Base-by-base conservation (phyloP, 2,113 vertebrate species). In the Rhea americana region DNA sequence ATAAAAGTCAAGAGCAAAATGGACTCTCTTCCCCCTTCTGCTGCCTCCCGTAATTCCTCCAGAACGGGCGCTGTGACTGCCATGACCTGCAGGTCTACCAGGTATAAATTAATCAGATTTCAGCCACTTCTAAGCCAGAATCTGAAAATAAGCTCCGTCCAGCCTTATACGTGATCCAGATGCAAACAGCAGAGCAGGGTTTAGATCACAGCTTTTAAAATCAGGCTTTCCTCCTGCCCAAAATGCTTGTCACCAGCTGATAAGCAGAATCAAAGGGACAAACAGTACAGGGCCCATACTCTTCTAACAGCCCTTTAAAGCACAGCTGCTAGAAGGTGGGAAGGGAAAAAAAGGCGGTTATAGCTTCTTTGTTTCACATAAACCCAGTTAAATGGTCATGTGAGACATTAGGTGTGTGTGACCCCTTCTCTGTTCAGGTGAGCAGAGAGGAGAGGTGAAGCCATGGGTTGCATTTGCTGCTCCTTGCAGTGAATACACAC, bases 401-500 rank as follows among this genome's bases (percentile, higher is more conserved):
- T 9, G 35, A 39, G 35, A 35, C 68, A 67, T 66, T 43, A 47
- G 56, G 7, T 65, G 48, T 32, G 6, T 32, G 5, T 0, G 1
- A 18, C 7, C 19, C 19, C 73, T 37, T 13, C n/a, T 26, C 1
- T 13, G 0, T 20, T 35, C 8, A 13, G 77, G 21, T 1, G 2
- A 83, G 26, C n/a, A 5, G 3, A 58, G 47, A 51, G 41, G 12
- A 66, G 80, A 9, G 4, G 11, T 1, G 19, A 59, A 68, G 81
- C 37, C 2, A 51, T 1, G 4, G 12, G 5, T 68, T 13, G 17
- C 20, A 2, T 35, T 37, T 78, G 45, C 61, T 22, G 63, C 9
- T 2, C 1, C 43, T 8, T 32, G 30, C 51, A 32, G 7, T 3
- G 5, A 21, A 39, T 2, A 2, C 2, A 1, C 0, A 0, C 2